Conservation (phyloP, 2,113 vertebrate genomes). For the Gallinago media region DNA sequence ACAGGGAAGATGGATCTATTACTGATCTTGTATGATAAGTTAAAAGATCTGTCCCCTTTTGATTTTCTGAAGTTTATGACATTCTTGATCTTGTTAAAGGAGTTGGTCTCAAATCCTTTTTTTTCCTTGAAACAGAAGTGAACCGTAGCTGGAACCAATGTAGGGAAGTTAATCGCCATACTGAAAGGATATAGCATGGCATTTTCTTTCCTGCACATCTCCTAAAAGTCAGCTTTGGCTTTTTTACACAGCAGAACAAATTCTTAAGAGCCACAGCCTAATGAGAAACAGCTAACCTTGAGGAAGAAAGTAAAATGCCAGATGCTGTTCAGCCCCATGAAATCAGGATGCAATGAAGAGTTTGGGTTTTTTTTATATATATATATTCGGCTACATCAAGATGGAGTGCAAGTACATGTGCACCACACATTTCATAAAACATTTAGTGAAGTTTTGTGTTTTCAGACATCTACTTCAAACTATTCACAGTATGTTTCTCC, state of each 20-base stretch:
- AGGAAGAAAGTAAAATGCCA: constrained; percentile 11
- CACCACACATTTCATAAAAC: not conserved
- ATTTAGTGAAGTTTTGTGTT: not conserved
- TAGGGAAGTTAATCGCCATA: not conserved
- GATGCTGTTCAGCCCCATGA: constrained; percentile 2
- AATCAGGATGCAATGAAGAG: not conserved
- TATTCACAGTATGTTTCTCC: not conserved
- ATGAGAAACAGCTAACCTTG: constrained; percentile 15
- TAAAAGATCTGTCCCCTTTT: not conserved
- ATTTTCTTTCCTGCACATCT: not conserved
- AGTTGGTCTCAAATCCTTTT: not conserved
- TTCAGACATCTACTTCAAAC: not conserved
- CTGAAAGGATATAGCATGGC: not conserved
- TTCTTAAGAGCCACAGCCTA: not conserved
- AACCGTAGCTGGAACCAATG: not conserved
- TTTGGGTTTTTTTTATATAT: not conserved
- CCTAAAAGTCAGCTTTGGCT: not conserved
- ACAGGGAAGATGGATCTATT: not conserved
- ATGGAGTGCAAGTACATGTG: not conserved
- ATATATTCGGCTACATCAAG: constrained; percentile 12
- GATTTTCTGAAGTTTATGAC: not conserved
- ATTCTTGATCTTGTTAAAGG: not conserved
- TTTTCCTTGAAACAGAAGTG: not conserved
- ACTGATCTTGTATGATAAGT: not conserved
- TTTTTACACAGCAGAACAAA: constrained; percentile 17